Evolutionary conservation across 1,140 invertebrate genomes (phyloP).

Genomic region (Zaprionus nigranus): DNA sequence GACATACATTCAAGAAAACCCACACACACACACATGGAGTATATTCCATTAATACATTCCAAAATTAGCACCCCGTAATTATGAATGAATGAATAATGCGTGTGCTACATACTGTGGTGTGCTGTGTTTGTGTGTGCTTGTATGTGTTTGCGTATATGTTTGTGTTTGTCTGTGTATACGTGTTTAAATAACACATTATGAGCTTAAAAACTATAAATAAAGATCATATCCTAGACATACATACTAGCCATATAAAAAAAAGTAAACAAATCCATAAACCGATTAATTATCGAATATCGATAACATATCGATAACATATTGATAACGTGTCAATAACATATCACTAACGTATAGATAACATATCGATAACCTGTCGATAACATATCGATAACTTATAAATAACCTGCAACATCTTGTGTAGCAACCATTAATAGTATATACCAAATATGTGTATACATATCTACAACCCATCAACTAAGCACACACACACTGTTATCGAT

Average conservation of each 20-base stretch:
- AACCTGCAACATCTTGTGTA: neutral
- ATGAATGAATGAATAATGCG: neutral
- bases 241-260: neutral
- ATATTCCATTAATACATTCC: neutral
- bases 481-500: too few relatives aligned
- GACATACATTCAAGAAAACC: neutral
- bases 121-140: neutral
- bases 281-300: neutral
- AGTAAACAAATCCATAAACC: neutral
- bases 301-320: neutral
- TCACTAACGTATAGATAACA: neutral
- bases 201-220: neutral
- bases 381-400: neutral
- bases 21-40: neutral
- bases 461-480: too few relatives aligned
- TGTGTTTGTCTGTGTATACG: too few relatives aligned
- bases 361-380: neutral
- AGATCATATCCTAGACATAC: neutral
- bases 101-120: neutral
- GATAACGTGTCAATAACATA: neutral
- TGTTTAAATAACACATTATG: neutral
- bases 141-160: neutral
- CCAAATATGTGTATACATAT: too few relatives aligned
- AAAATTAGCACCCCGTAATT: slow-evolving; percentile 3
- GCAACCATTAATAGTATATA: too few relatives aligned